A percentile compares a stretch with the other conserved stretches of the same genome.
These are phyloP conservation scores for Crematogaster levior DNA, from an alignment of 2,888 invertebrate genomes.

Conservation along the genomic window DNA sequence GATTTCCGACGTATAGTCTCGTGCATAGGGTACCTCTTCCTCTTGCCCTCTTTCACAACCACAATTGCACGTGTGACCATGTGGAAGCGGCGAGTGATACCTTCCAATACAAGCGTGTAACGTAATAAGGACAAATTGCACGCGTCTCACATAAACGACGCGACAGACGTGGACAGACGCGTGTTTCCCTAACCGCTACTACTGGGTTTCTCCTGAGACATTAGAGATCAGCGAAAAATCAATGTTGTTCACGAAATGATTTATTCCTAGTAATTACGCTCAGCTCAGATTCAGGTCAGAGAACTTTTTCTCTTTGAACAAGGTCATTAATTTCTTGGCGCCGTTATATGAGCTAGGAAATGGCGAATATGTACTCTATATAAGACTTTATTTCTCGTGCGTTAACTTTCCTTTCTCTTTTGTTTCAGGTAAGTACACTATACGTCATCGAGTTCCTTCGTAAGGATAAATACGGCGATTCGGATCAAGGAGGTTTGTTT, in stretches of 20 bases:
- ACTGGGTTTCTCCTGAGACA: constrained; percentile 24
- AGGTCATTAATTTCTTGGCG: constrained; percentile 28
- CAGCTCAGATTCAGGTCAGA: constrained; percentile 23
- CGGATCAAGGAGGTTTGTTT: neutral
- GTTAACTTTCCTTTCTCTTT: constrained; percentile 20
- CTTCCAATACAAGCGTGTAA: constrained; percentile 24
- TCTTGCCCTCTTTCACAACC: constrained; percentile 49
- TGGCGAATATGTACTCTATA: constrained; percentile 18
- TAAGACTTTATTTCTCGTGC: constrained; percentile 1
- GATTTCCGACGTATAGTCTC: constrained; percentile 74
- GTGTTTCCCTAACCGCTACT: constrained; percentile 20
- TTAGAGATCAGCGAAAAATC: constrained; percentile 32
- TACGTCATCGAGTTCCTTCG: constrained; percentile 6
- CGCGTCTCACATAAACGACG: constrained; percentile 28
- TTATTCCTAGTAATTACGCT: constrained; percentile 32
- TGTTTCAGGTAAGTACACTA: constrained; percentile 48
- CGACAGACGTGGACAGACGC: neutral
- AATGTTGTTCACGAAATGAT: constrained; percentile 18
- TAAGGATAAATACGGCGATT: neutral
- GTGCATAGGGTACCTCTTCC: constrained; percentile 53
- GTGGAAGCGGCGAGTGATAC: constrained; percentile 39
- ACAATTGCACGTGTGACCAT: constrained; percentile 9
- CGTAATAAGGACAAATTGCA: constrained; percentile 50
- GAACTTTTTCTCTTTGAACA: constrained; percentile 3
- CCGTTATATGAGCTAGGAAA: constrained; percentile 30